Evolutionary conservation across 2,113 vertebrate species (phyloP), one percentile per base, ranked within the genome.

Genomic region (Chelonoidis abingdonii): DNA sequence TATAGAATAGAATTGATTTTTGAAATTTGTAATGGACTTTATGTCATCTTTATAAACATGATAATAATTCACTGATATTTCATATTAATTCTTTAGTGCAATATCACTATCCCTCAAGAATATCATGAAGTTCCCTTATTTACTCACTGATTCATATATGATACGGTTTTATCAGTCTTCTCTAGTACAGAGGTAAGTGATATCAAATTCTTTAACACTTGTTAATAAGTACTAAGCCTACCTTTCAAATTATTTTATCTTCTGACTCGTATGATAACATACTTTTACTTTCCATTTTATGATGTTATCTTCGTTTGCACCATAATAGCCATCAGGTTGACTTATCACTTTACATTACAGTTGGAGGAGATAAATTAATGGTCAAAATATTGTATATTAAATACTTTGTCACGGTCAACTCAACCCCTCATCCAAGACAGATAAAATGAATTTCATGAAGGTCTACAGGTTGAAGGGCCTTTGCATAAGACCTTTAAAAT

Each of bases 381-480:
- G 29, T 35, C 14, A 59, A 49, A 8, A 47, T n/a, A n/a, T 41
- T 75, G 19, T n/a, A 75, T 25, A 54, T 11, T 1, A 38, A 89
- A 90, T 62, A 47, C 5, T 2, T 75, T 47, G 2, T 13, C 6
- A 76, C 31, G 27, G 81, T 86, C 93, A 35, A 44, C 31, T 92
- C 87, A 87, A 86, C n/a, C 89, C 85, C 52, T 69, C 24, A 59
- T 97, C 87, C 5, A 75, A 86, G 76, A 87, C 84, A 59, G 6
- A n/a, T 12, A 85, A 69, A 87, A 75, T 1, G 9, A 21, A 75
- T 75, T 24, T 75, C n/a, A 75, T 41, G n/a, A 0, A 13, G 83
- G 10, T 89, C 92, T 88, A 69, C 78, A 88, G 49, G 29, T n/a
- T 81, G 76, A 16, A n/a, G 75, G 5, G 21, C 0, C 0, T 38